A percentile compares a stretch with the other conserved stretches of the same genome.
These are phyloP conservation scores for Meghimatium bilineatum DNA, from an alignment of 2,888 invertebrate genomes.

Conservation along the genomic window DNA sequence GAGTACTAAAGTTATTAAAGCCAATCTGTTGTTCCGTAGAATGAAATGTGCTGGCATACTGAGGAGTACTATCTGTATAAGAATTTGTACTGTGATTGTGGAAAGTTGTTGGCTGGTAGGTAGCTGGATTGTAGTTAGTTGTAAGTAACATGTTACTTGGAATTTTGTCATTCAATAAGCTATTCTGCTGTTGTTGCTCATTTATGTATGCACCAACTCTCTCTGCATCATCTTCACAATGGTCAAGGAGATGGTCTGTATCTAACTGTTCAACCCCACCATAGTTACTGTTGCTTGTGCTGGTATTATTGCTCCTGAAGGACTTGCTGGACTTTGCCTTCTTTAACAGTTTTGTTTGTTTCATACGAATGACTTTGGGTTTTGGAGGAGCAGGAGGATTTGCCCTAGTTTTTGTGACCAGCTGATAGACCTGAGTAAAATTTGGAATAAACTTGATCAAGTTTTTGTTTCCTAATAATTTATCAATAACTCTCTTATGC, in stretches of 20 bases:
- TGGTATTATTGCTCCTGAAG: background rate
- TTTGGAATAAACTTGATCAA: constrained; percentile 41
- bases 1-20: background rate
- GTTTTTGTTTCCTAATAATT: constrained; percentile 26
- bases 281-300: background rate
- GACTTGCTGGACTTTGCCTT: constrained; percentile 14
- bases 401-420: constrained; percentile 38
- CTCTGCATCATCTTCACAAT: constrained; percentile 20
- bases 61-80: constrained; percentile 14
- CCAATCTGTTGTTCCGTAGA: background rate
- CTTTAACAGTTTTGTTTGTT: constrained; percentile 19
- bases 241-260: constrained; percentile 26
- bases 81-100: background rate
- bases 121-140: background rate
- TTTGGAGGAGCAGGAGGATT: constrained; percentile 33
- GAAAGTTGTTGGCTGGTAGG: constrained; percentile 21
- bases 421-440: constrained; percentile 41
- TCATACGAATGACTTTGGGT: constrained; percentile 11
- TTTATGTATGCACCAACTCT: constrained; percentile 13
- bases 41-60: background rate
- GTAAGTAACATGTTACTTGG: background rate
- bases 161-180: background rate
- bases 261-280: constrained; percentile 25
- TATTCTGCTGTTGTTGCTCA: constrained; percentile 22
- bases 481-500: constrained; percentile 28